phyloP scores from a whole-genome alignment of 2,888 invertebrate genomes.

The Melanostoma scalare region DNA sequence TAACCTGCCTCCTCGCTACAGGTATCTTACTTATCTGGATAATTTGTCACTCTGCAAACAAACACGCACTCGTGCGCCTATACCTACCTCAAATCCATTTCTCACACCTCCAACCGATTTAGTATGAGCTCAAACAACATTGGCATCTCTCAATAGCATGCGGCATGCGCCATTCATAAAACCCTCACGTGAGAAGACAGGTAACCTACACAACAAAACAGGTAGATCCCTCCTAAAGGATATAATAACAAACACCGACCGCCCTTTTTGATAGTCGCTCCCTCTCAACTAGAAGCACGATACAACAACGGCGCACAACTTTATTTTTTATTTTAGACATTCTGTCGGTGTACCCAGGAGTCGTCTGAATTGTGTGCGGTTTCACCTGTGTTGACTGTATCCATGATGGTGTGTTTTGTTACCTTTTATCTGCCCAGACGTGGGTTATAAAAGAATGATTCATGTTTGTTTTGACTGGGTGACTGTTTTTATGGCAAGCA shows the following conservation, averaged over 20 bases:
- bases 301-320: slow-evolving; percentile 54
- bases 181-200: slow-evolving; percentile 19
- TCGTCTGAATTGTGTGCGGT: slow-evolving; percentile 43
- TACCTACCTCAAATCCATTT: slow-evolving; percentile 11
- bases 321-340: slow-evolving; percentile 37
- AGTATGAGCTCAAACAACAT: slow-evolving; percentile 11
- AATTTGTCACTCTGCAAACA: slow-evolving; percentile 19
- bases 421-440: slow-evolving; percentile 42
- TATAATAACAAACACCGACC: slow-evolving; percentile 56
- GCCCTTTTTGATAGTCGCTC: slow-evolving; percentile 56
- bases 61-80: slow-evolving; percentile 7
- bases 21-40: too few relatives aligned
- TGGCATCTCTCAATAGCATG: slow-evolving; percentile 27
- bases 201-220: slow-evolving; percentile 18
- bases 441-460: slow-evolving; percentile 52
- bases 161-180: slow-evolving; percentile 32
- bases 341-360: slow-evolving; percentile 36
- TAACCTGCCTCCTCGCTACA: too few relatives aligned
- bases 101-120: slow-evolving; percentile 1
- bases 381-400: slow-evolving; percentile 65
- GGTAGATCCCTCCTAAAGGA: slow-evolving; percentile 43
- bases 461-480: slow-evolving; percentile 70
- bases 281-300: neutral
- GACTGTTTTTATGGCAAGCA: slow-evolving; percentile 62
- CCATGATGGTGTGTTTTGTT: slow-evolving; percentile 39